phyloP scores from a whole-genome alignment of 2,113 vertebrate genomes.

The Eudyptes chrysolophus region DNA sequence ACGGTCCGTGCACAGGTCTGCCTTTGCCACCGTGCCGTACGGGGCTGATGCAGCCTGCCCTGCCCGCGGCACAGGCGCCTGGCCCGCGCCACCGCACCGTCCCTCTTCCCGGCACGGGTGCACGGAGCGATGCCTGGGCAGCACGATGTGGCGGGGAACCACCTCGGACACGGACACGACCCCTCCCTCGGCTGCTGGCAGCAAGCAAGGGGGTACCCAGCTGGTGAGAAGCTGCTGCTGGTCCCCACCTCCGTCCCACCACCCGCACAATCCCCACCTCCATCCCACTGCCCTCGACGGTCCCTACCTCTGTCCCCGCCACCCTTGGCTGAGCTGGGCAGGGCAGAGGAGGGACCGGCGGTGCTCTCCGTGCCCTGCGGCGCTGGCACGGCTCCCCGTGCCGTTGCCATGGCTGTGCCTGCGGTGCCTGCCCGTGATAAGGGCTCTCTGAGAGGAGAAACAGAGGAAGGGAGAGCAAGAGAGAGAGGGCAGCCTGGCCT shows the following conservation, averaged over 20 bases:
- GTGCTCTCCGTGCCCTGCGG: rapidly evolving
- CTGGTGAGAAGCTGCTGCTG: background rate
- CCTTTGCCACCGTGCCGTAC: rapidly evolving
- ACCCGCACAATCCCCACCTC: rapidly evolving
- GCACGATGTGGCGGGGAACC: background rate
- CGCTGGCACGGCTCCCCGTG: rapidly evolving
- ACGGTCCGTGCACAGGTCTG: background rate
- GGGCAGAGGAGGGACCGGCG: rapidly evolving
- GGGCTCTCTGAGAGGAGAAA: background rate
- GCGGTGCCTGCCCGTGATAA: background rate
- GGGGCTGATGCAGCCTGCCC: background rate
- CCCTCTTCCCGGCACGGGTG: background rate
- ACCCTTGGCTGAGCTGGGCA: rapidly evolving
- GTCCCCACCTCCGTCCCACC: background rate
- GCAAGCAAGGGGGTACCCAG: rapidly evolving
- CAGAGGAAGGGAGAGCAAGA: background rate
- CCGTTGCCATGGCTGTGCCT: background rate
- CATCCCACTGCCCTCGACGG: rapidly evolving
- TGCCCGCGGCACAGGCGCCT: rapidly evolving
- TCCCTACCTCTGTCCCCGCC: background rate
- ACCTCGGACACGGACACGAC: rapidly evolving
- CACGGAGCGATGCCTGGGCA: background rate
- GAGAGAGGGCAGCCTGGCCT: background rate
- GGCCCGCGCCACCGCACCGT: background rate
- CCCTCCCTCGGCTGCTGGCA: background rate